phyloP scores from a whole-genome alignment of 2,797 vertebrate species.

The Malacoraja senta region DNA sequence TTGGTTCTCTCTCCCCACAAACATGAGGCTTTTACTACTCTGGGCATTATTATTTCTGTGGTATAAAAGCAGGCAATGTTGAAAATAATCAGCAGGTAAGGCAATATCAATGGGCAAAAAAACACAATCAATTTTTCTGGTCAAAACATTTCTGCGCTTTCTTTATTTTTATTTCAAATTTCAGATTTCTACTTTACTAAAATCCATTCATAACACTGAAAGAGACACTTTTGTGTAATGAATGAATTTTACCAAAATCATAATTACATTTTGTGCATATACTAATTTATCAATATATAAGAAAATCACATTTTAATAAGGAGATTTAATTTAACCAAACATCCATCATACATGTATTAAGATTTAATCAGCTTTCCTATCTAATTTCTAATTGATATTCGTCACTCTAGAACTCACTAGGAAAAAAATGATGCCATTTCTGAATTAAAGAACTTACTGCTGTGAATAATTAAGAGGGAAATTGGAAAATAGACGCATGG shows the following conservation, averaged over 20 bases:
- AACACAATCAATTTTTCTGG: no score
- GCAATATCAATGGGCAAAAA: no score
- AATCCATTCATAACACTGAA: no score
- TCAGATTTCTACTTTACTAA: no score
- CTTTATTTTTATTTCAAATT: no score
- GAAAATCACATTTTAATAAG: neutral
- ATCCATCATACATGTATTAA: neutral
- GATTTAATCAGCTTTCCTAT: neutral
- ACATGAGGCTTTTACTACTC: neutral
- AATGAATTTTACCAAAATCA: neutral
- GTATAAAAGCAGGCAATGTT: neutral
- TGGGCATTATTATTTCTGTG: neutral
- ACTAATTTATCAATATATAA: no score
- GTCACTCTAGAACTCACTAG: neutral
- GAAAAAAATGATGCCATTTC: neutral
- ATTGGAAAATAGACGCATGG: neutral
- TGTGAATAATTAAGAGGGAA: neutral
- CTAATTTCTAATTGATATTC: neutral
- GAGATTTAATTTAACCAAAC: neutral
- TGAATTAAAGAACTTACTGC: neutral
- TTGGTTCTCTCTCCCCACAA: neutral
- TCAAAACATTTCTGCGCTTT: no score
- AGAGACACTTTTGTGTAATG: neutral
- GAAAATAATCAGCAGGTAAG: no score
- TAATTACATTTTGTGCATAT: neutral